Base-by-base conservation (phyloP, 2,888 invertebrate species). In the Drosophila gaucha region DNA sequence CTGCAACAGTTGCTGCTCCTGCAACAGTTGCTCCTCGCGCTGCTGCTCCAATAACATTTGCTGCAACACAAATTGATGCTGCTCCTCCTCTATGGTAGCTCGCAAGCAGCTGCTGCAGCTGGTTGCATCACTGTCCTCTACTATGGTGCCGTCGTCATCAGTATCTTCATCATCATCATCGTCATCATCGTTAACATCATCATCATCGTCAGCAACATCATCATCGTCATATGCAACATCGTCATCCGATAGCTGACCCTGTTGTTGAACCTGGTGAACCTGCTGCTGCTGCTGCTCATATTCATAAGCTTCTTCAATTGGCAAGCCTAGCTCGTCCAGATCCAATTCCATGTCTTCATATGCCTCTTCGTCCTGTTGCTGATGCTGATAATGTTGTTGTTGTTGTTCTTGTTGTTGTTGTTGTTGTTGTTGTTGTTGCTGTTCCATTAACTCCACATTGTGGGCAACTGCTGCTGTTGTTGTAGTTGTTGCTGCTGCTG, bases 61-160 rank as follows among this genome's bases (percentile, higher is more conserved):
- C n/a, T 60, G 74, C 6, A n/a, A n/a, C n/a, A n/a, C n/a, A n/a
- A n/a, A n/a, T n/a, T 44, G 67, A 28, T 39, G 59, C 4, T 54
- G 62, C 9, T 63, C 68, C 2, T 63, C 62, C 18, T 83, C 84
- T 5, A 66, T 10, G 12, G 79, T 84, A 36, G 80, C 84, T 14
- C 82, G 84, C 5, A 59, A 64, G 44, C 86, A 82, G 43, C 86
- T 86, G 41, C 82, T 82, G 56, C 82, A 82, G 56, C 82, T 82
- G 43, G 86, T 82, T 56, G 82, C 82, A 84, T 82, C 82, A 65
- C 82, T 82, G 24, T 82, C 82, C 41, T 82, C 82, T 16, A 82
- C 84, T 9, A 86, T 86, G 26, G 80, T 80, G n/a, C 51, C 80
- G 47, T 69, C 84, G 22, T 83, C 83, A 22, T 80, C 78, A 0